Evolutionary conservation across 2,888 invertebrate genomes (phyloP), one percentile per base, ranked within the genome.

Genomic region (Synergus japonicus): DNA sequence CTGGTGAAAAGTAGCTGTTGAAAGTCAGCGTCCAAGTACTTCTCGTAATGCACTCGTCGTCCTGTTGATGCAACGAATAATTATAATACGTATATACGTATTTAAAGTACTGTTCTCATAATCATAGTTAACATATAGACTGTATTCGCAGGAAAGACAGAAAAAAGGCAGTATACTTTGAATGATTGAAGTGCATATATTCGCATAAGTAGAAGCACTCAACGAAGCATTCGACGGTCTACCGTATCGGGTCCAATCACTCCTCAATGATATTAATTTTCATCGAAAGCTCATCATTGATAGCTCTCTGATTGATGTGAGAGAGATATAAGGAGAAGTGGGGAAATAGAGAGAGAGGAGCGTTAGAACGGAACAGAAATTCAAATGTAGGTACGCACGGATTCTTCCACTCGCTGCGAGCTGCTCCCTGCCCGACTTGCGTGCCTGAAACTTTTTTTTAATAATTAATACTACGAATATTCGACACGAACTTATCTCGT

Each of bases 391-490:
- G 84, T 83, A 85, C 85, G 86, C 82, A 85, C 85, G 85, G 87
- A 85, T 86, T 88, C 88, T 90, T 90, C 89, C 89, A 88, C 82
- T 89, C 84, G 90, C 91, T 92, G 91, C 90, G 91, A 88, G 90
- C 91, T 91, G 91, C 91, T 87, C 86, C 87, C 87, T 90, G 89
- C 91, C 91, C 91, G 89, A 91, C 87, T 91, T 89, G 91, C 91
- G 91, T 92, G 91, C 91, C 92, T 92, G 87, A 90, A 88, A 83
- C 81, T 84, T 86, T 86, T 87, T 86, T 85, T 85, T 87, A 85
- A 83, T 85, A 82, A 86, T 85, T 78, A 76, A 80, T 83, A 83
- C 81, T 81, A 83, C 81, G 46, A 73, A 73, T 73, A 73, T 54
- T 83, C 77, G 78, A 82, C 77, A 80, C 82, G 78, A 73, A 73